These are phyloP conservation scores for Pteropus rufus DNA, from an alignment of 2,797 vertebrate species.

Conservation along the genomic window DNA sequence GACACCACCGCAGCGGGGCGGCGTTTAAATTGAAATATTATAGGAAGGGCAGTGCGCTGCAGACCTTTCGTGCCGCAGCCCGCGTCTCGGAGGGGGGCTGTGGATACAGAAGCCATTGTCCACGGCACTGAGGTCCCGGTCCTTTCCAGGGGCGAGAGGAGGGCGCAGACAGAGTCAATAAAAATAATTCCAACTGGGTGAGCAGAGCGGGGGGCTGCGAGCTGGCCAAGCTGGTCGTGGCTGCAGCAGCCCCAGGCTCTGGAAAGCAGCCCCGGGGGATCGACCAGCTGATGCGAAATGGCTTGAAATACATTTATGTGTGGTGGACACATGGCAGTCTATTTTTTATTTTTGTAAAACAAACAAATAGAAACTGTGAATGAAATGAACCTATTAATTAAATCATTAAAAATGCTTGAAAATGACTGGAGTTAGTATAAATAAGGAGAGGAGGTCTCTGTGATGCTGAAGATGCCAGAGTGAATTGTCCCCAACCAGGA, in stretches of 20 bases:
- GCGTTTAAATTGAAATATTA: conserved; percentile 76
- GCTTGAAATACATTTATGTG: no score
- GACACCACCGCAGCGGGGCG: conserved; percentile 58
- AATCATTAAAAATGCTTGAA: neutral
- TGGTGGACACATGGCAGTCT: rapidly evolving
- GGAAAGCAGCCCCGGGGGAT: neutral
- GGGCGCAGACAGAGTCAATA: neutral
- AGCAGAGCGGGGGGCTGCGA: rapidly evolving
- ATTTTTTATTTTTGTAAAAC: neutral
- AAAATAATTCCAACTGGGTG: neutral
- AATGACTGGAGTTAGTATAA: neutral
- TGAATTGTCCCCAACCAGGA: neutral
- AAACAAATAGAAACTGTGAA: neutral
- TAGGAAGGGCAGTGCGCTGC: conserved; percentile 46
- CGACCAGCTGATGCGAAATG: rapidly evolving
- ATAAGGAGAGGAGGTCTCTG: rapidly evolving
- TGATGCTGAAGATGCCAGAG: rapidly evolving
- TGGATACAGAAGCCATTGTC: conserved; percentile 40
- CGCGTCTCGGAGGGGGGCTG: conserved; percentile 19
- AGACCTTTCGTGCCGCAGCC: conserved; percentile 39
- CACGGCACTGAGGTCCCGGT: conserved; percentile 17
- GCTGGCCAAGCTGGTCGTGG: rapidly evolving
- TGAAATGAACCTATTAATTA: neutral
- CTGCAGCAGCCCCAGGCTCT: rapidly evolving
- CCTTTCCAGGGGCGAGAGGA: neutral